These are phyloP conservation scores for Teleogryllus oceanicus DNA, from an alignment of 2,888 invertebrate species.

Conservation along the genomic window DNA sequence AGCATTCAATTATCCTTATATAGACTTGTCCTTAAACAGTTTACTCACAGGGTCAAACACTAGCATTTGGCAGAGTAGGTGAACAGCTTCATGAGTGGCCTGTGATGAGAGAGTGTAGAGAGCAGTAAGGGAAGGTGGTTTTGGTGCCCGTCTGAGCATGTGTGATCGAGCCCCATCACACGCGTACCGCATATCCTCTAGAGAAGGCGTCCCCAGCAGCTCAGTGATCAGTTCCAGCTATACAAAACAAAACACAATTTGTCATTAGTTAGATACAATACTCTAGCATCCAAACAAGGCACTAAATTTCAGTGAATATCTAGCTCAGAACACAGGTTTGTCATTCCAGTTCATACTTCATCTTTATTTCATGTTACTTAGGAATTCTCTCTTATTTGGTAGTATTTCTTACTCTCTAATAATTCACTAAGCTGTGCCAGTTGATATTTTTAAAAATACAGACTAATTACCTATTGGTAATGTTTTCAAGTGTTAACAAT, in stretches of 20 bases:
- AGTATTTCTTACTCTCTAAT: no score
- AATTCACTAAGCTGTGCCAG: no score
- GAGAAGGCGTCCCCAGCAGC: constrained; percentile 89
- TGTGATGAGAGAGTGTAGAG: constrained; percentile 89
- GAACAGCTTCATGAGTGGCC: constrained; percentile 97
- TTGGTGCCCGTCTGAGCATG: constrained; percentile 82
- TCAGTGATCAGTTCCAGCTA: constrained; percentile 97
- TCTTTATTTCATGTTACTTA: not conserved
- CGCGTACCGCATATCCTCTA: constrained; percentile 95
- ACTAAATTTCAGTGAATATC: no score
- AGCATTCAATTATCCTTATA: no score
- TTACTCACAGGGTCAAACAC: constrained; percentile 91
- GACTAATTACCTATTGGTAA: no score
- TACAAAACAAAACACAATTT: constrained; percentile 34
- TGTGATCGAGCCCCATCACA: constrained; percentile 93
- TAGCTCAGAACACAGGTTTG: no score
- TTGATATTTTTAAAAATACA: no score
- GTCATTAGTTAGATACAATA: no score
- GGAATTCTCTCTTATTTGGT: no score
- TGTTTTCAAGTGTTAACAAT: no score
- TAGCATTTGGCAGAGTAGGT: constrained; percentile 94
- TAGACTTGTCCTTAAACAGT: not conserved
- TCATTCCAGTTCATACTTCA: not conserved
- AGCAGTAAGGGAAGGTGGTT: constrained; percentile 81
- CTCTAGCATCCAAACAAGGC: no score